Evolutionary conservation across 2,113 vertebrate species (phyloP), one percentile per base, ranked within the genome.

Genomic region (Corythornis madagascariensis): DNA sequence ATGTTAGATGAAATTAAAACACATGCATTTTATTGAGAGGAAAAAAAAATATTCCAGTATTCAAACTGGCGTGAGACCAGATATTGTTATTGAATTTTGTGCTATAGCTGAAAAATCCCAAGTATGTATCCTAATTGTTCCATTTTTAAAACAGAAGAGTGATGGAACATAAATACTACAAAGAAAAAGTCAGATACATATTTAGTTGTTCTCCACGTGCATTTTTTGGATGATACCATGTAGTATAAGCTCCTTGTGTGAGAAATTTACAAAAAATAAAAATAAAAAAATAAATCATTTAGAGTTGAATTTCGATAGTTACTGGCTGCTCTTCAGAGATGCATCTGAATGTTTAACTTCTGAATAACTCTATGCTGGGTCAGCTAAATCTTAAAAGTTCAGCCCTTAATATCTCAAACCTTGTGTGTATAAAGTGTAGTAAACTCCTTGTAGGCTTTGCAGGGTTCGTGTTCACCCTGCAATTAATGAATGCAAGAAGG

Each of bases 401-500:
- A 35, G 52, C 33, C 77, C 60, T 33, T 61, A 59, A 26, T 21
- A 15, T 35, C n/a, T 81, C 35, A 20, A 43, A n/a, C 19, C 65
- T 76, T 67, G 31, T 65, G 45, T 26, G 24, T 40, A 43, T 31
- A 70, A 52, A 92, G 29, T 29, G 7, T 74, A 35, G 31, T 52
- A 4, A 2, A 63, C 33, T 33, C 71, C 35, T 70, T 83, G 38
- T 59, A 4, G 31, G 47, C 71, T 14, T 76, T 70, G 20, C 57
- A 90, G 85, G 38, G 31, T 31, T 31, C 77, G 67, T 83, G 52
- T 57, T 95, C 7, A 3, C 35, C 15, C 64, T 67, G 43, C 60
- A 85, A 85, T 89, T 87, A 89, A 79, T 74, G 85, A 85, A 67
- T 88, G 25, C n/a, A 77, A 17, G 78, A 21, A 85, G 66, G 57